These are phyloP conservation scores for Austrolebias charrua DNA, from an alignment of 2,797 vertebrate species.

Conservation along the genomic window DNA sequence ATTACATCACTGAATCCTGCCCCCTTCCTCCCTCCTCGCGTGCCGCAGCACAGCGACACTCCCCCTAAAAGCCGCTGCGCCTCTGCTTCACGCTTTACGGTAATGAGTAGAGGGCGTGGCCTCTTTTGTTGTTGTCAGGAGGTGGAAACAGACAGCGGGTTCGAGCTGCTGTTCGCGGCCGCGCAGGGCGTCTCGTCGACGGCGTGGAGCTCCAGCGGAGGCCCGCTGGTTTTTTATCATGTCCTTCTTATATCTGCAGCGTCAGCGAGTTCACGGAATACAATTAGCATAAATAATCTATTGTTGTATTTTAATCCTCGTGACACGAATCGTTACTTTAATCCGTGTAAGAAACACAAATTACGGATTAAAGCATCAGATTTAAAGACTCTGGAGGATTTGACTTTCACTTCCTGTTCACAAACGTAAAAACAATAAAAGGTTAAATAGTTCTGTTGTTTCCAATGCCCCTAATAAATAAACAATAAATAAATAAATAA, in stretches of 20 bases:
- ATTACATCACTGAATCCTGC: slow-evolving; percentile 30
- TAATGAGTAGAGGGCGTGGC: slow-evolving; percentile 39
- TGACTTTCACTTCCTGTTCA: not conserved
- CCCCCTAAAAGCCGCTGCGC: slow-evolving; percentile 47
- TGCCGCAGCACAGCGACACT: slow-evolving; percentile 47
- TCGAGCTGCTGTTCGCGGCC: slow-evolving; percentile 7
- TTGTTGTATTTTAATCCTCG: too few relatives aligned
- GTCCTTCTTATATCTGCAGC: slow-evolving; percentile 11
- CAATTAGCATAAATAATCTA: not conserved
- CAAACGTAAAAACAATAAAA: too few relatives aligned
- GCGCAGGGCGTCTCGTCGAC: not conserved
- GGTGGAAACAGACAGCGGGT: not conserved
- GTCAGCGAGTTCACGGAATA: not conserved
- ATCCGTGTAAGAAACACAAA: too few relatives aligned
- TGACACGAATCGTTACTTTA: not conserved
- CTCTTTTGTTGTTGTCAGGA: slow-evolving; percentile 35
- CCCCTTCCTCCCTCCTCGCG: slow-evolving; percentile 1
- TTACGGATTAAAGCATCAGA: not conserved
- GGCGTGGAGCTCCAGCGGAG: too few relatives aligned
- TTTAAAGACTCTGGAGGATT: too few relatives aligned
- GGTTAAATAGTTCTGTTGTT: too few relatives aligned
- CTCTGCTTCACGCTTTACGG: slow-evolving; percentile 27
- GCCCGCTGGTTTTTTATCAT: slow-evolving; percentile 4
- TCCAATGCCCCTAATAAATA: too few relatives aligned
- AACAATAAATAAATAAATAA: too few relatives aligned